A percentile compares a stretch with the other conserved stretches of the same genome.
phyloP scores from a whole-genome alignment of 2,888 invertebrate species.

The Phytoseiulus persimilis region DNA sequence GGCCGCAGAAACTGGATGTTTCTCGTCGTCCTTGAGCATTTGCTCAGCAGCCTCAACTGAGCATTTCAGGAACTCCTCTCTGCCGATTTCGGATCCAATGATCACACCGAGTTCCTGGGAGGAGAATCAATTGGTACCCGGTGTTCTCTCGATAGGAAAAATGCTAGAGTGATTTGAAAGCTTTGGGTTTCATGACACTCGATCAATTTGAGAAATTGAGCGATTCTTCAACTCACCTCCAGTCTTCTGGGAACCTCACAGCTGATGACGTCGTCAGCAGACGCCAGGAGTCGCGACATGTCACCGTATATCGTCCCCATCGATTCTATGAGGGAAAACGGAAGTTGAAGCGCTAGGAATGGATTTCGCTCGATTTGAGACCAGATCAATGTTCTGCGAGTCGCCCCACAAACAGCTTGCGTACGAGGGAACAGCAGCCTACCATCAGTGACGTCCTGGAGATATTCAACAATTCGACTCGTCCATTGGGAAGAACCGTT shows the following conservation, averaged over 20 bases:
- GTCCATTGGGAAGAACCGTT: constrained; percentile 27
- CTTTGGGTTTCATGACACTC: too few relatives aligned
- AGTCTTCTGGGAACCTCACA: background rate
- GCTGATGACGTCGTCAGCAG: background rate
- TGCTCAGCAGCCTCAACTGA: background rate
- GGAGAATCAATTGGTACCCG: background rate
- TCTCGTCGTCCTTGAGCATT: background rate
- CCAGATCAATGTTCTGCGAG: too few relatives aligned
- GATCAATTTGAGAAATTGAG: background rate
- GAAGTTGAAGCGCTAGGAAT: background rate
- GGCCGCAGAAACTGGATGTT: background rate
- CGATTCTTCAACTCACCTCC: background rate
- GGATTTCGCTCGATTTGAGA: too few relatives aligned
- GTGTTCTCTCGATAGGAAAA: too few relatives aligned
- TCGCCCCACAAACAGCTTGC: too few relatives aligned
- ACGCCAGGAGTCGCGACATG: constrained; percentile 18
- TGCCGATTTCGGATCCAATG: constrained; percentile 10
- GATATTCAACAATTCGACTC: background rate
- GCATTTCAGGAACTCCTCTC: constrained; percentile 1
- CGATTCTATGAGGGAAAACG: background rate
- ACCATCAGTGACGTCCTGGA: background rate
- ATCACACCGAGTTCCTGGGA: background rate
- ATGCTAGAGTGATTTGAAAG: too few relatives aligned
- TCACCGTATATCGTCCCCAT: background rate
- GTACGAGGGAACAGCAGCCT: too few relatives aligned